phyloP scores from a whole-genome alignment of 30 jellyfish, hydroid and myxozoan genomes.

The Pelagia noctiluca region DNA sequence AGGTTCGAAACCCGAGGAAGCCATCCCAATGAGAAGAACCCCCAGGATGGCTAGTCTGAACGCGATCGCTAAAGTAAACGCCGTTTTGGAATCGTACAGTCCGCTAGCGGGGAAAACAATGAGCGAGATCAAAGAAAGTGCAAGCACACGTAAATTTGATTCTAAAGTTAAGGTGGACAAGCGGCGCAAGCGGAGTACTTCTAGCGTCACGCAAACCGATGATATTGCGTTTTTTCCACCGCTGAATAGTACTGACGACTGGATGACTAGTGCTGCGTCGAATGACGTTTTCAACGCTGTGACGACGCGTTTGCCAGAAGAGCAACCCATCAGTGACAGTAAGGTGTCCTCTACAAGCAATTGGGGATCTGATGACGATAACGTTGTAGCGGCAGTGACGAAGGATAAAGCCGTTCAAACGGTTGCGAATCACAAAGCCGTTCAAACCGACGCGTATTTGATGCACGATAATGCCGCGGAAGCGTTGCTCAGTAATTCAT shows the following conservation, averaged over 20 bases:
- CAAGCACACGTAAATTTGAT: background rate
- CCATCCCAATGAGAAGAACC: conserved; percentile 65
- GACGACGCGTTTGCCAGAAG: conserved; percentile 10
- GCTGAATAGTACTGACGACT: conserved; percentile 43
- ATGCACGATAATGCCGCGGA: conserved; percentile 12
- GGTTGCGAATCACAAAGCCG: conserved; percentile 82
- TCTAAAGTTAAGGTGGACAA: conserved; percentile 34
- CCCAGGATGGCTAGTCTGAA: conserved; percentile 98
- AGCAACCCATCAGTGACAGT: conserved; percentile 77
- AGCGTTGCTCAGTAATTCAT: conserved; percentile 10
- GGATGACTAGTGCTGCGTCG: conserved; percentile 48
- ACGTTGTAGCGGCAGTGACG: conserved; percentile 35
- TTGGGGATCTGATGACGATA: conserved; percentile 47
- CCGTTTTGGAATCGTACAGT: conserved; percentile 86
- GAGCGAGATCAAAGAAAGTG: conserved; percentile 23
- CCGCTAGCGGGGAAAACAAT: conserved; percentile 58
- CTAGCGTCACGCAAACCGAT: conserved; percentile 74
- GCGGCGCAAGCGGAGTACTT: conserved; percentile 70
- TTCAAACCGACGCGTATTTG: conserved; percentile 78
- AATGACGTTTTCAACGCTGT: conserved; percentile 63
- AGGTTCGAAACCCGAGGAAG: conserved; percentile 47
- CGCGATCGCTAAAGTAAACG: conserved; percentile 97
- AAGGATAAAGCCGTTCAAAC: conserved; percentile 93
- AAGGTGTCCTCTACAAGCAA: conserved; percentile 79
- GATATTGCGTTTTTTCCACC: conserved; percentile 48